Base-by-base conservation (phyloP, 2,888 invertebrate genomes). In the Ophonus ardosiacus region DNA sequence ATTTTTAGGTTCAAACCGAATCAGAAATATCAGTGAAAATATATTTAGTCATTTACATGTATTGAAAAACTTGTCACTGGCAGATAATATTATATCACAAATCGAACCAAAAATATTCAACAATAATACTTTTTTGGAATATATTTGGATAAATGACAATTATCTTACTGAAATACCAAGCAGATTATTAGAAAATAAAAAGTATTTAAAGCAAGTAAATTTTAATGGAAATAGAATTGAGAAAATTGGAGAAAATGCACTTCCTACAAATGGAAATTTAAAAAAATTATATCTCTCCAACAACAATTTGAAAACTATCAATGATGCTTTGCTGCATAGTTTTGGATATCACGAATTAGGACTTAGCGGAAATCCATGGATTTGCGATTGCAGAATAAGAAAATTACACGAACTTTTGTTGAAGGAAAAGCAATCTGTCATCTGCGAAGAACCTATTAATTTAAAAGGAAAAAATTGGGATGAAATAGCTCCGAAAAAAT, bases 151-250 rank as follows among this genome's bases (percentile, higher is more conserved):
- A n/a, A 31, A 40, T 5, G 31, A 38, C 15, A 68, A 68, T 15
- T 68, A 68, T 38, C n/a, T 68, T 31, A 38, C 68, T 31, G 31
- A 68, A 68, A 15, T 68, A 31, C 68, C 68, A 68, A 7, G n/a
- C 15, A 38, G 15, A 7, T 68, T 68, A 15, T 38, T 68, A 38
- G 10, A 15, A 10, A 24, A 68, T 7, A 24, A 68, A 31, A 3
- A n/a, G 7, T 68, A 68, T 68, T 38, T 68, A 31, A 68, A 38
- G 38, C 8, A 68, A 1, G 7, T n/a, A n/a, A 13, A 38, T 0
- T 15, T 68, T 31, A 1, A 15, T 15, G 31, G 38, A 13, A 68
- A 68, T 24, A 31, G 7, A 40, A 24, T 68, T 15, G 15, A 68
- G 10, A 68, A 24, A 2, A 68, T 68, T 68, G 68, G 68, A 7